phyloP scores from a whole-genome alignment of 2,797 vertebrate species.

The Enteromius radiatus region DNA sequence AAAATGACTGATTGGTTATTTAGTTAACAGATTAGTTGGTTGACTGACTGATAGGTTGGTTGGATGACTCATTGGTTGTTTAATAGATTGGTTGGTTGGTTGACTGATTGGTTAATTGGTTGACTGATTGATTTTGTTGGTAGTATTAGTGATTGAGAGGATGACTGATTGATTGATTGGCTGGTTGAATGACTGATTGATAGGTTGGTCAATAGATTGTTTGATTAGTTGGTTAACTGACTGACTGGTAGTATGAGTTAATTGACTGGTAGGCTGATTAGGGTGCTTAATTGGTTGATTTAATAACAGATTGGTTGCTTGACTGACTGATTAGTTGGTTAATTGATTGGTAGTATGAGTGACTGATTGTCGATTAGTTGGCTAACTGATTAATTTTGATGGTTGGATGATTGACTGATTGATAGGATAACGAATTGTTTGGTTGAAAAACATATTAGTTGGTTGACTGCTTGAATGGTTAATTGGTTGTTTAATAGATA shows the following conservation, averaged over 20 bases:
- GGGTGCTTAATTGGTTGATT: neutral
- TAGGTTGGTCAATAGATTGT: neutral
- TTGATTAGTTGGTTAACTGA: neutral
- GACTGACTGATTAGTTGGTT: too few relatives aligned
- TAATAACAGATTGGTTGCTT: neutral
- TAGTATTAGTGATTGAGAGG: neutral
- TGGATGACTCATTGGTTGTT: neutral
- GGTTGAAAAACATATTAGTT: neutral
- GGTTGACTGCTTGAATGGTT: neutral
- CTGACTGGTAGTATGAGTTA: neutral
- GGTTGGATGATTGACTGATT: too few relatives aligned
- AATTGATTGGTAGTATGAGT: fast-evolving
- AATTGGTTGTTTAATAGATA: too few relatives aligned
- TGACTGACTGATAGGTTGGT: neutral
- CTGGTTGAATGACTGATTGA: too few relatives aligned
- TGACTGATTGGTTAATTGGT: neutral
- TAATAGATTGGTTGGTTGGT: neutral
- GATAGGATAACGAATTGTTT: too few relatives aligned
- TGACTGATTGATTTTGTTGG: neutral
- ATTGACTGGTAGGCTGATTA: too few relatives aligned
- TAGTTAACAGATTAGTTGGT: neutral
- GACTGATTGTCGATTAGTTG: too few relatives aligned
- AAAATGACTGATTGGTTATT: neutral
- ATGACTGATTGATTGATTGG: too few relatives aligned
- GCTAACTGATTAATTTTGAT: too few relatives aligned